Evolutionary conservation across 2,797 vertebrate species (phyloP).

Genomic region (Prunella strophiata): DNA sequence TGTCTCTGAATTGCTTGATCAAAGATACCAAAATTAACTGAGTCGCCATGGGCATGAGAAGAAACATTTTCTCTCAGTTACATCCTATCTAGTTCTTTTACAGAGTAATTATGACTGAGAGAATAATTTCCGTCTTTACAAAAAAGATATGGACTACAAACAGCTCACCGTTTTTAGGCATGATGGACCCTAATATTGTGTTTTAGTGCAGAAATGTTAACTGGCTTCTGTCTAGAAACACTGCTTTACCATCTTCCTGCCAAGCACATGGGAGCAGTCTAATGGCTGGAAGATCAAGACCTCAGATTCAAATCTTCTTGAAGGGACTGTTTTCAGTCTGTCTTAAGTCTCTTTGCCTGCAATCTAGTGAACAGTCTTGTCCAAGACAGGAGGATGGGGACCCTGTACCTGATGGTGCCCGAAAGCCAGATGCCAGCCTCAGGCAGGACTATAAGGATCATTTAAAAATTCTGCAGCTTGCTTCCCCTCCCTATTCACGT

Average conservation of each 20-base stretch:
- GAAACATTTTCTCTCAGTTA: not conserved
- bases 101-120: not conserved
- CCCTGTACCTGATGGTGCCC: not conserved
- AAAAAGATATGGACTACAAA: not conserved
- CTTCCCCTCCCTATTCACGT: not conserved
- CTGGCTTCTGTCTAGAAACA: not conserved
- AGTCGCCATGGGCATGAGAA: not conserved
- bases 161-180: not conserved
- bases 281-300: not conserved
- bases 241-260: not conserved
- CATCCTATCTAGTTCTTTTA: not conserved
- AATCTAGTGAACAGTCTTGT: not conserved
- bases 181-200: not conserved
- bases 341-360: not conserved
- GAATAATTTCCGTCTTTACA: not conserved
- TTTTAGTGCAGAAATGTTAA: not conserved
- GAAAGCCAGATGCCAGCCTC: not conserved
- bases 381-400: not conserved
- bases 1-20: conserved; percentile 28
- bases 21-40: conserved; percentile 21
- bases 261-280: not conserved
- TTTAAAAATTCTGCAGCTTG: not conserved
- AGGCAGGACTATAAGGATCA: not conserved
- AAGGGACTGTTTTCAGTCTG: not conserved
- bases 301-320: not conserved